Base-by-base conservation (phyloP, 1,140 invertebrate genomes). In the Neodiprion virginianus region DNA sequence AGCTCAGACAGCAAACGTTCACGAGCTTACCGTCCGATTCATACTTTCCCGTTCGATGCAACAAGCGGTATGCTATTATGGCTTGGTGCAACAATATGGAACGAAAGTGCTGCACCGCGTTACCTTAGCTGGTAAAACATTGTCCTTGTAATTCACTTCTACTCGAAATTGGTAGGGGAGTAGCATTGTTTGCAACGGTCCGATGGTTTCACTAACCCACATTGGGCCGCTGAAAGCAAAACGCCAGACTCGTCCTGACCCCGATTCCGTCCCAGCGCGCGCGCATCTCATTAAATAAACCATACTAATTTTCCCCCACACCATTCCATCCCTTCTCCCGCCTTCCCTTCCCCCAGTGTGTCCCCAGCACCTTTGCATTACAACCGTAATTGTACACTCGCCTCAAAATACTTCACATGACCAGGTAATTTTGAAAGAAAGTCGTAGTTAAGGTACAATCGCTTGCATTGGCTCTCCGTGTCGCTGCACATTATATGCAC, bases 201-300 rank as follows among this genome's bases (percentile, higher is more conserved):
- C 75, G 81, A 74, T 82, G 81, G 84, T 88, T 88, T 88, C 87
- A 88, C 87, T 88, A 88, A 88, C 87, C 87, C 84, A 88, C 84
- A 88, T 88, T 85, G 75, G 75, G 53, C 75, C 80, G 82, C 84
- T 86, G 86, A 87, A 87, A 87, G 86, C 82, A 88, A 88, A 88
- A 87, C 86, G 82, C 85, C 82, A 79, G 80, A 84, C 79, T 77
- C 77, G 74, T 79, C 77, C 74, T 85, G 86, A 85, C 86, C 87
- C 81, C 76, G 76, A 87, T 88, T 65, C 73, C 68, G 53, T 68
- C 67, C n/a, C 53, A 68, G 17, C 48, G 70, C n/a, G n/a, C n/a
- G 71, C 69, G 48, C 73, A 77, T 75, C 73, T 72, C 75, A 73
- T 61, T 71, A 49, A 71, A 71, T 61, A 14, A 17, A 17, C n/a